Conservation (phyloP, 2,113 vertebrate species). For the Colius striatus region DNA sequence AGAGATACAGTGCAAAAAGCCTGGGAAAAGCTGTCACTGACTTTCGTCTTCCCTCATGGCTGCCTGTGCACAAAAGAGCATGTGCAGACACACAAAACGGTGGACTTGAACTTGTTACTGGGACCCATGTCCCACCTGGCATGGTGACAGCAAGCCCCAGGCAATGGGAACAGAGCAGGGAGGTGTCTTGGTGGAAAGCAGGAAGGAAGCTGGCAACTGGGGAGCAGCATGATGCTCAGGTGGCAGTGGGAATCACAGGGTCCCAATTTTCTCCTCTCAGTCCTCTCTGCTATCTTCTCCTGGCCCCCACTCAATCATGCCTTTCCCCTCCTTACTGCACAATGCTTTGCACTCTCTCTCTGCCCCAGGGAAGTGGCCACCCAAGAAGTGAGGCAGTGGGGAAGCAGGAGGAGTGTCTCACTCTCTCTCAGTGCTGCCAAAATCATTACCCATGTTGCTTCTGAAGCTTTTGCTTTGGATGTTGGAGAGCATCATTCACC, state of each 20-base stretch:
- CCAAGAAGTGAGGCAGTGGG: neutral
- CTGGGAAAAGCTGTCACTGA: constrained; percentile 16
- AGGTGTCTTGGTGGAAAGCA: neutral
- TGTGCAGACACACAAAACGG: neutral
- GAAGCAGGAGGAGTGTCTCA: neutral
- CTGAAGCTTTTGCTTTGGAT: neutral
- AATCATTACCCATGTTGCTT: neutral
- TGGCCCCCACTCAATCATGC: neutral
- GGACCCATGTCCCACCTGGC: neutral
- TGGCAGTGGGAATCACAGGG: rapidly evolving
- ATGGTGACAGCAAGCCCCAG: rapidly evolving
- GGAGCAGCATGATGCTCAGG: neutral
- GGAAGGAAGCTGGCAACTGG: neutral
- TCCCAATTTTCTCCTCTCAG: rapidly evolving
- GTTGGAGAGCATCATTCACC: rapidly evolving
- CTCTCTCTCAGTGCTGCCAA: neutral
- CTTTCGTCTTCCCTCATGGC: neutral
- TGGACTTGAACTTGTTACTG: neutral
- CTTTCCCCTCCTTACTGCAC: neutral
- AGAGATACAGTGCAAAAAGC: neutral
- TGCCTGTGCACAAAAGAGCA: neutral
- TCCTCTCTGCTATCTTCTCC: neutral
- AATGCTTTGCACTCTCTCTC: neutral
- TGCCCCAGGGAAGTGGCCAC: neutral
- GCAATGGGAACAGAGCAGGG: neutral